Percentiles rank a stretch among this genome's conserved stretches.
Evolutionary conservation across 2,797 vertebrate genomes (phyloP).

Genomic region (Sebastolobus altivelis): DNA sequence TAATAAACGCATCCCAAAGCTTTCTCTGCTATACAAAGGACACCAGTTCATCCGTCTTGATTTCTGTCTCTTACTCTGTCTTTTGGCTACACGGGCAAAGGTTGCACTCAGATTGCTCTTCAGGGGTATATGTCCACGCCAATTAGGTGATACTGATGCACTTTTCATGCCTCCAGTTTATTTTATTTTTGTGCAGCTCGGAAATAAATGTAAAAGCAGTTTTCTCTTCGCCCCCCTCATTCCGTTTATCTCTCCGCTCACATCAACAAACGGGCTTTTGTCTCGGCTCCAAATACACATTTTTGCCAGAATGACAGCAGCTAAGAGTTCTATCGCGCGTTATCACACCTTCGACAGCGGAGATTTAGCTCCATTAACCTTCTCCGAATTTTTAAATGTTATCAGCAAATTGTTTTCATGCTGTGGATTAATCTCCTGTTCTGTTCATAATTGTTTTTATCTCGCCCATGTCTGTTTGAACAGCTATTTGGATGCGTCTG

Average conservation of each 20-base stretch:
- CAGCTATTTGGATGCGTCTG: slow-evolving; percentile 68
- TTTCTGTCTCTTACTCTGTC: slow-evolving; percentile 34
- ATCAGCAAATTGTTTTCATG: slow-evolving; percentile 65
- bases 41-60: slow-evolving; percentile 53
- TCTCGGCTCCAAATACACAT: slow-evolving; percentile 43
- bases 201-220: slow-evolving; percentile 53
- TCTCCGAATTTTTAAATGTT: slow-evolving; percentile 55
- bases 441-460: slow-evolving; percentile 68
- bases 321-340: slow-evolving; percentile 34
- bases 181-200: slow-evolving; percentile 35
- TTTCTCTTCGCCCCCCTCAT: slow-evolving; percentile 34
- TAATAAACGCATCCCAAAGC: slow-evolving; percentile 54
- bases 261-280: slow-evolving; percentile 57
- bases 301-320: slow-evolving; percentile 42
- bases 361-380: slow-evolving; percentile 64
- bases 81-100: slow-evolving; percentile 18
- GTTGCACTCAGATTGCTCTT: slow-evolving; percentile 49
- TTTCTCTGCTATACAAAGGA: slow-evolving; percentile 39
- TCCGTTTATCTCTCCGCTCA: slow-evolving; percentile 46
- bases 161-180: slow-evolving; percentile 50
- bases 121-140: slow-evolving; percentile 45
- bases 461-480: slow-evolving; percentile 69
- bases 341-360: slow-evolving; percentile 42
- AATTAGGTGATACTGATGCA: slow-evolving; percentile 62
- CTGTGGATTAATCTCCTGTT: slow-evolving; percentile 60